These are phyloP conservation scores for Calonectris borealis DNA, from an alignment of 2,113 vertebrate species.

Conservation along the genomic window DNA sequence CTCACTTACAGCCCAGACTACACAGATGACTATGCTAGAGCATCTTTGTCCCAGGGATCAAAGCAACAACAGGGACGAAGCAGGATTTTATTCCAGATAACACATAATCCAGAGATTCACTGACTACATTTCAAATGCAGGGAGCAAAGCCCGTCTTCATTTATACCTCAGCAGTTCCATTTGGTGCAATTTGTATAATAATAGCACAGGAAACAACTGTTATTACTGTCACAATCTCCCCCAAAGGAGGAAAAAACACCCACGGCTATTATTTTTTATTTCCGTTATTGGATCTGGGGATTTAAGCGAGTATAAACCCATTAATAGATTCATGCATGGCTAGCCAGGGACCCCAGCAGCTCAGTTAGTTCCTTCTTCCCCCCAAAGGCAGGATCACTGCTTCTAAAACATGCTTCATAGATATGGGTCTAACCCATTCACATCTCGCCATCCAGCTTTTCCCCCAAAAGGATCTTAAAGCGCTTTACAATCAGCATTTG, in stretches of 20 bases:
- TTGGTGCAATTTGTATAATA: background rate
- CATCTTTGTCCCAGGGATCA: background rate
- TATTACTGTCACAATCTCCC: background rate
- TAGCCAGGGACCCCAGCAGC: background rate
- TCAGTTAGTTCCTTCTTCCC: background rate
- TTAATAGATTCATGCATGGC: background rate
- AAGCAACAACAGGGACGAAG: background rate
- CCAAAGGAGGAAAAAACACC: background rate
- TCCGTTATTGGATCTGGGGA: background rate
- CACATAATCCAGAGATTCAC: background rate
- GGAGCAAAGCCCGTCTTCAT: background rate
- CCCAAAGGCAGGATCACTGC: background rate
- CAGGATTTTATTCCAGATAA: background rate
- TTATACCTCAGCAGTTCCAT: background rate
- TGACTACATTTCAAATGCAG: background rate
- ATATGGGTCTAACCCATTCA: background rate
- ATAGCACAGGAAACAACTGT: background rate
- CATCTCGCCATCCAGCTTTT: background rate
- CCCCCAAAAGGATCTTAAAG: background rate
- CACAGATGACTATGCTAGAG: background rate
- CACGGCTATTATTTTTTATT: background rate
- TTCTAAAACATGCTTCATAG: background rate
- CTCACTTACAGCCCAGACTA: background rate
- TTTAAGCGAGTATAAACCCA: background rate
- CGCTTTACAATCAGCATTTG: conserved; percentile 18